These are phyloP conservation scores for Castor canadensis DNA, from an alignment of 2,113 vertebrate species.

Conservation along the genomic window DNA sequence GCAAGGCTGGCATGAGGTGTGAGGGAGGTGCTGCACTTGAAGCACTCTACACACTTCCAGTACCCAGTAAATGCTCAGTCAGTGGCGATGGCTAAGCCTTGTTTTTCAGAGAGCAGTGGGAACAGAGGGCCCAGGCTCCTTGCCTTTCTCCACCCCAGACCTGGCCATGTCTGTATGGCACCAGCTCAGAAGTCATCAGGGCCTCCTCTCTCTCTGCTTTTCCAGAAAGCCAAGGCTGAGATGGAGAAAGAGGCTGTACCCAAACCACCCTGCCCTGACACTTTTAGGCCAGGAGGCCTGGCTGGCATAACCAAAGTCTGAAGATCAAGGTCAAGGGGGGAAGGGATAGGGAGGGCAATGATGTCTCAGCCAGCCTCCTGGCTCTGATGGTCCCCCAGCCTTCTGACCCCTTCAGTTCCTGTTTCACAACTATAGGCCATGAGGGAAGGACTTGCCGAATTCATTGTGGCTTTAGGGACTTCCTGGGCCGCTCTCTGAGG, in stretches of 20 bases:
- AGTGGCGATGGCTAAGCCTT: no score
- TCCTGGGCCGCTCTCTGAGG: not conserved
- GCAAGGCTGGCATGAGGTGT: no score
- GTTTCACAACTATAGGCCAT: not conserved
- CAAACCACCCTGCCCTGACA: not conserved
- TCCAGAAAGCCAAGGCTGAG: not conserved
- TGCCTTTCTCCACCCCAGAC: not conserved
- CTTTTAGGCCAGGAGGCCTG: no score
- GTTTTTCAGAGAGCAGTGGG: no score
- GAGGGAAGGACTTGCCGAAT: not conserved
- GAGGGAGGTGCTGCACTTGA: no score
- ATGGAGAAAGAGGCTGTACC: not conserved
- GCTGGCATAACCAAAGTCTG: no score
- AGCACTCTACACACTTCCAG: no score
- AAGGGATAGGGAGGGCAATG: not conserved
- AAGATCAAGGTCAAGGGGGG: not conserved
- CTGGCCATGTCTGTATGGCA: no score
- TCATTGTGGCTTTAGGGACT: not conserved
- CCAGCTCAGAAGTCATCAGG: not conserved
- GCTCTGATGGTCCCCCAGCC: not conserved
- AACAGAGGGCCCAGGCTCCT: no score
- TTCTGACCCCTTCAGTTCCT: not conserved
- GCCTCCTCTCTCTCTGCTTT: not conserved
- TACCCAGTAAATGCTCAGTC: no score
- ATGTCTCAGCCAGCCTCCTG: not conserved